Evolutionary conservation across 1,140 invertebrate genomes (phyloP).

Genomic region (Sycophaga agraensis): DNA sequence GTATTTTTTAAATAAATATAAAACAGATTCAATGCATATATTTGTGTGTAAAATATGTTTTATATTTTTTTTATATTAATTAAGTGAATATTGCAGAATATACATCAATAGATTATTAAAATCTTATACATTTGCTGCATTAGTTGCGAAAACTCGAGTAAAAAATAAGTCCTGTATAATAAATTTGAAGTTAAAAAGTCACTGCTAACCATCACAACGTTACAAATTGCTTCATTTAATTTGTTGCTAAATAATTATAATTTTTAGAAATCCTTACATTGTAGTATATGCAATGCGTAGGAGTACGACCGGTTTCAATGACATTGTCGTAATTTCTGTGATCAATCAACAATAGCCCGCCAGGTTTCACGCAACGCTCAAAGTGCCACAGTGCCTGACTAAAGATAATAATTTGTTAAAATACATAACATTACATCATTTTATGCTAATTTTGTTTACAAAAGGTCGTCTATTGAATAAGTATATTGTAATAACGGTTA

Average conservation of each 20-base stretch:
- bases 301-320: slow-evolving; percentile 70
- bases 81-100: not conserved
- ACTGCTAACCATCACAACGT: no score
- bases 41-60: not conserved
- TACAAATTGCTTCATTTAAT: not conserved
- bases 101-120: no score
- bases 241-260: not conserved
- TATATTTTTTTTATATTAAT: not conserved
- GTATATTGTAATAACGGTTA: not conserved
- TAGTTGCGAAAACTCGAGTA: no score
- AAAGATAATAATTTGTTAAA: slow-evolving; percentile 17
- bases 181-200: not conserved
- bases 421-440: not conserved
- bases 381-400: slow-evolving; percentile 74
- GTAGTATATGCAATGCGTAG: slow-evolving; percentile 82
- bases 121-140: no score
- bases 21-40: not conserved
- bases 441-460: not conserved
- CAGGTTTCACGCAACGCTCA: slow-evolving; percentile 76
- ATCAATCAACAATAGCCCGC: slow-evolving; percentile 82
- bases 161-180: not conserved
- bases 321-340: slow-evolving; percentile 87
- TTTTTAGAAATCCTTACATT: slow-evolving; percentile 66
- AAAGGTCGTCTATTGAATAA: not conserved
- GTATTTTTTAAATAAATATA: slow-evolving; percentile 3